These are phyloP conservation scores for Otocyon megalotis DNA, from an alignment of 2,113 vertebrate species.

Conservation along the genomic window DNA sequence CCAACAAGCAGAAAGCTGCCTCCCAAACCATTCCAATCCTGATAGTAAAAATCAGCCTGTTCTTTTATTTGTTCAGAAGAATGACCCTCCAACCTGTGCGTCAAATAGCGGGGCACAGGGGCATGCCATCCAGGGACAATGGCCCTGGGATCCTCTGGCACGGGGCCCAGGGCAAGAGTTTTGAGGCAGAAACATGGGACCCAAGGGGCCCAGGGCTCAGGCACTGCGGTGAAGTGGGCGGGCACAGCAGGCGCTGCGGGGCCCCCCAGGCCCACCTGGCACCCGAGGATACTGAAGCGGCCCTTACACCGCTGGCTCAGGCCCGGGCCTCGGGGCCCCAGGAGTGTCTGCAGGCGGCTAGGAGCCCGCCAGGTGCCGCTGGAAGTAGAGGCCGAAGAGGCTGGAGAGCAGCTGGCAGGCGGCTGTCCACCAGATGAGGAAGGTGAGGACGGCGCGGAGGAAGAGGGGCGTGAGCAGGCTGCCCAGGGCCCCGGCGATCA, in stretches of 20 bases:
- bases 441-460: constrained; percentile 93
- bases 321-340: background rate
- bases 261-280: background rate
- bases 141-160: background rate
- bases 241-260: background rate
- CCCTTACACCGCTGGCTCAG: background rate
- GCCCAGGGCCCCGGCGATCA: constrained; percentile 86
- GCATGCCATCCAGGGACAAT: background rate
- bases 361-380: constrained; percentile 93
- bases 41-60: background rate
- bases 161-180: background rate
- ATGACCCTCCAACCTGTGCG: too few relatives aligned
- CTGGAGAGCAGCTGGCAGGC: constrained; percentile 95
- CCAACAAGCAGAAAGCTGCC: background rate
- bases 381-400: constrained; percentile 97
- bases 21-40: background rate
- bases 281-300: background rate
- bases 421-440: constrained; percentile 96
- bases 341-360: constrained; percentile 69
- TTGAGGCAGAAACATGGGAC: background rate
- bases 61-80: constrained; percentile 30
- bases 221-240: background rate
- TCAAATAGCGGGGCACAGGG: background rate
- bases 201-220: background rate
- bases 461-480: constrained; percentile 91